phyloP scores from a whole-genome alignment of 2,888 invertebrate species.

The Aspidiotus rigidus region DNA sequence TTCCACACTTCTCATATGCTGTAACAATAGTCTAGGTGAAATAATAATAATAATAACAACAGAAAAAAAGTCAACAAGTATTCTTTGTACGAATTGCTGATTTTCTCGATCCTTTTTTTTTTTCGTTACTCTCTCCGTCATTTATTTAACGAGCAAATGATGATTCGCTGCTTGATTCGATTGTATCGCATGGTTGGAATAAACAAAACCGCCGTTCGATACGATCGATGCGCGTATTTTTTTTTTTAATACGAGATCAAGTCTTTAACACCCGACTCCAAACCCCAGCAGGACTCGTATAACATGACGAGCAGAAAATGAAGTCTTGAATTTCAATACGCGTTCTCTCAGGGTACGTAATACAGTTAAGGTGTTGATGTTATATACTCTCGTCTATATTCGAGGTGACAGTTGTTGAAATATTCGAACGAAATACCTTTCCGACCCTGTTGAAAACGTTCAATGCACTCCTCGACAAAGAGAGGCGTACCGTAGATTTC shows the following conservation, averaged over 20 bases:
- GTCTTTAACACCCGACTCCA: not conserved
- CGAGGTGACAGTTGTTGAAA: too few relatives aligned
- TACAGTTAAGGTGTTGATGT: too few relatives aligned
- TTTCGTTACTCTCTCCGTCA: not conserved
- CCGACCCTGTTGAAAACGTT: too few relatives aligned
- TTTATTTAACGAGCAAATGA: not conserved
- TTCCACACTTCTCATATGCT: not conserved
- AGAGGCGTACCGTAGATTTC: too few relatives aligned
- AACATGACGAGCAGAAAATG: not conserved
- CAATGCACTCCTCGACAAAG: too few relatives aligned
- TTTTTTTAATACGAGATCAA: not conserved
- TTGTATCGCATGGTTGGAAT: not conserved
- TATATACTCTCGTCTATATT: too few relatives aligned
- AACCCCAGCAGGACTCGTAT: not conserved
- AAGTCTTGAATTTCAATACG: not conserved
- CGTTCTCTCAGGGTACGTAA: too few relatives aligned
- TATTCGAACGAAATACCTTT: too few relatives aligned
- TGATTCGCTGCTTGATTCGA: not conserved
- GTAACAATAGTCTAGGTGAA: not conserved
- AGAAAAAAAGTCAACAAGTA: not conserved
- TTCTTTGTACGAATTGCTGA: constrained; percentile 2
- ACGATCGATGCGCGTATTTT: not conserved
- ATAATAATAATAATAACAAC: too few relatives aligned
- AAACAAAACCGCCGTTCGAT: constrained; percentile 4
- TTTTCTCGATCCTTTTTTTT: not conserved